These are phyloP conservation scores for Protodeltote pygarga DNA, from an alignment of 2,888 invertebrate genomes.

Conservation along the genomic window DNA sequence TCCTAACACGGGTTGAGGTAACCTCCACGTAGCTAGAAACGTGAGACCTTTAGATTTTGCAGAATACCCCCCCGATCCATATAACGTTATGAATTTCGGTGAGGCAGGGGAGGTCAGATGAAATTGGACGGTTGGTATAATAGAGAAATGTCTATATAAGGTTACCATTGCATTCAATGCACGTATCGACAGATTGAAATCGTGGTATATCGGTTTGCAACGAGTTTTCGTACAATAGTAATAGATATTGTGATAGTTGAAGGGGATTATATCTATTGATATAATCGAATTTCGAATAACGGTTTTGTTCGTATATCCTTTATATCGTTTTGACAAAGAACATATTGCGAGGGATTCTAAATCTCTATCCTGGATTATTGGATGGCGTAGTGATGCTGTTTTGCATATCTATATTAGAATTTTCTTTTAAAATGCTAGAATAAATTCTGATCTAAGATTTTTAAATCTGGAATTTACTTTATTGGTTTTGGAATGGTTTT, in stretches of 20 bases:
- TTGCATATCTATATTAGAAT: conserved; percentile 8
- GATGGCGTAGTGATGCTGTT: conserved; percentile 6
- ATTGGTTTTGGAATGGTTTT: not conserved
- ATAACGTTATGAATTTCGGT: not conserved
- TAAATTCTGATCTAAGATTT: conserved; percentile 3
- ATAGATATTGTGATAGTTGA: conserved; percentile 33
- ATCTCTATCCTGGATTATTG: conserved; percentile 17
- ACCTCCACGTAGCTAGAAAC: conserved; percentile 49
- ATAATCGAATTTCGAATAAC: conserved; percentile 11
- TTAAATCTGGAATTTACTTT: not conserved
- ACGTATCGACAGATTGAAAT: conserved; percentile 62
- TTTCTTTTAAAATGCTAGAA: conserved; percentile 1
- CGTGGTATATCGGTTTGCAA: conserved; percentile 60
- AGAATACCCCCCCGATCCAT: conserved; percentile 13
- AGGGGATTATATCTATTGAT: conserved; percentile 28
- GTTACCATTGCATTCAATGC: conserved; percentile 58
- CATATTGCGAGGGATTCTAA: conserved; percentile 12
- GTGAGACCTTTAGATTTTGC: conserved; percentile 37
- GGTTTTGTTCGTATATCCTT: not conserved
- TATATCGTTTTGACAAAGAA: conserved; percentile 13
- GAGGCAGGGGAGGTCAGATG: conserved; percentile 18
- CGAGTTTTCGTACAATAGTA: conserved; percentile 47
- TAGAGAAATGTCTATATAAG: conserved; percentile 50
- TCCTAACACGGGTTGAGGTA: conserved; percentile 61
- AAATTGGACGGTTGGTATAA: conserved; percentile 31